A percentile compares a stretch with the other conserved stretches of the same genome.
These are phyloP conservation scores for Cochlearius cochlearius DNA, from an alignment of 2,113 vertebrate genomes.

Conservation along the genomic window DNA sequence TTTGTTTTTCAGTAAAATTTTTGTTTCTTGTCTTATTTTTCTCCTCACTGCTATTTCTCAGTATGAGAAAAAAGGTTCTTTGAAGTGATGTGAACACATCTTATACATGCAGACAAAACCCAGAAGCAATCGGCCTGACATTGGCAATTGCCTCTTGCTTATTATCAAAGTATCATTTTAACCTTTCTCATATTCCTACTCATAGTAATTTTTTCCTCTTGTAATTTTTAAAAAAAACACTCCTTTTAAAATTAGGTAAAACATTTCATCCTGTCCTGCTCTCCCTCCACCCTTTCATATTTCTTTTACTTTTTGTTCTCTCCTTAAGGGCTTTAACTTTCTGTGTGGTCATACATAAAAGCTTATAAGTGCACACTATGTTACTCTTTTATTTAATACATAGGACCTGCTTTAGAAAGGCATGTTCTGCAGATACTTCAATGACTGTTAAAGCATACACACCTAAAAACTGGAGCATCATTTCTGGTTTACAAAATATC, in stretches of 20 bases:
- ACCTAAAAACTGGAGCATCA: not conserved
- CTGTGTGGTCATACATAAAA: not conserved
- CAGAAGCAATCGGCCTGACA: not conserved
- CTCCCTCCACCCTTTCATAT: not conserved
- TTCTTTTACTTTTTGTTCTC: not conserved
- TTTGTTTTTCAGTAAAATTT: not conserved
- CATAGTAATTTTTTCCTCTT: fast-evolving
- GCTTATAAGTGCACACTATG: not conserved
- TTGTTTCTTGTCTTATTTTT: not conserved
- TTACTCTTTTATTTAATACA: not conserved
- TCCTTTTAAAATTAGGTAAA: not conserved
- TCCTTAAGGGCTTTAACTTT: not conserved
- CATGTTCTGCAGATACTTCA: not conserved
- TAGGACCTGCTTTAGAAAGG: not conserved
- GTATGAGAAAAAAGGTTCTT: not conserved
- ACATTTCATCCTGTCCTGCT: not conserved
- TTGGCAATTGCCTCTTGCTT: not conserved
- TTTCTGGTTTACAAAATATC: not conserved
- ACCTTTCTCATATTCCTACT: not conserved
- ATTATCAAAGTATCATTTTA: not conserved
- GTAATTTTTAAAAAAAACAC: not conserved
- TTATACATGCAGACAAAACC: not conserved
- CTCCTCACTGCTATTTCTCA: not conserved
- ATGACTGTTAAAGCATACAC: not conserved
- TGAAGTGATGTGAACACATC: not conserved